Evolutionary conservation across 2,888 invertebrate genomes (phyloP).

Genomic region (Erpobdella octoculata): DNA sequence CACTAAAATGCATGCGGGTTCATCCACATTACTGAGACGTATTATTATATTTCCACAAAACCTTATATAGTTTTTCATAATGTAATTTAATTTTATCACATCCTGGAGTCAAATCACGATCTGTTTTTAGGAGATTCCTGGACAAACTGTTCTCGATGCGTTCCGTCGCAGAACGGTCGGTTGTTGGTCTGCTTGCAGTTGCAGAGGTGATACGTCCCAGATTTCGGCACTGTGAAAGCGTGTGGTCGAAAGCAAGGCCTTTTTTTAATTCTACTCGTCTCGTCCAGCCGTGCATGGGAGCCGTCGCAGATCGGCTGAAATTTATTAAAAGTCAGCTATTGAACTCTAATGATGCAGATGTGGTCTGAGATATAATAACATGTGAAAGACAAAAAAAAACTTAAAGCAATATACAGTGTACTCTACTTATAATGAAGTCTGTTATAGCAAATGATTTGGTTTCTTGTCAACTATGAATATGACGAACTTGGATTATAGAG

Average conservation of each 20-base stretch:
- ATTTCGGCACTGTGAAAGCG: constrained; percentile 72
- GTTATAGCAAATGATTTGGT: too few species aligned
- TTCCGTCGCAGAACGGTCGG: constrained; percentile 92
- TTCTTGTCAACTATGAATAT: too few species aligned
- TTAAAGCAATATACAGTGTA: not conserved
- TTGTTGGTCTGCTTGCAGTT: constrained; percentile 90
- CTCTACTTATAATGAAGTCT: not conserved
- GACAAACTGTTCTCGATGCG: constrained; percentile 58
- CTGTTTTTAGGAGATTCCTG: constrained; percentile 29
- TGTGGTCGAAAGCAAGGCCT: constrained; percentile 64
- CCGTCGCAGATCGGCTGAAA: constrained; percentile 84
- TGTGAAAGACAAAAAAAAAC: too few species aligned
- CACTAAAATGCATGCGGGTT: too few species aligned
- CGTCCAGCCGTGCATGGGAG: constrained; percentile 66
- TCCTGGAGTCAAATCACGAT: not conserved
- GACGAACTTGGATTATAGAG: too few species aligned
- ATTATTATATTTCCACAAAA: too few species aligned
- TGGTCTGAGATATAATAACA: too few species aligned
- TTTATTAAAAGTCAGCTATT: too few species aligned
- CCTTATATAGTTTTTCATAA: too few species aligned
- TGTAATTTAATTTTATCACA: too few species aligned
- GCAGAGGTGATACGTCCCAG: constrained; percentile 90
- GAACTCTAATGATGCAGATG: too few species aligned
- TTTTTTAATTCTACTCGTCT: constrained; percentile 61
- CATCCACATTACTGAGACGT: too few species aligned